Evolutionary conservation across 2,113 vertebrate genomes (phyloP).

Genomic region (Brachyhypopomus gauderio): DNA sequence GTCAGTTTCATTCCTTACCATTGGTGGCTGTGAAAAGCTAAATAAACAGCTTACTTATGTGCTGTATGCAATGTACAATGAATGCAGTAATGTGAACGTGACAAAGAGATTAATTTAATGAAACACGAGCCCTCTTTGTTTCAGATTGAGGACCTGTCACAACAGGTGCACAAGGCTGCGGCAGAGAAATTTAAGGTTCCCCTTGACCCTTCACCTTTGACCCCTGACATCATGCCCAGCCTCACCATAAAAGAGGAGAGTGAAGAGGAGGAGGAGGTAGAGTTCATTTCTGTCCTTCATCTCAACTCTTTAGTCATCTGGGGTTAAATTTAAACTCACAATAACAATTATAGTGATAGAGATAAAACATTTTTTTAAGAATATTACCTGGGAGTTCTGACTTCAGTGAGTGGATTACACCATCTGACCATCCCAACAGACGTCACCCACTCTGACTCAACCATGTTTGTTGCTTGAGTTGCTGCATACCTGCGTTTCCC

Average conservation of each 20-base stretch:
- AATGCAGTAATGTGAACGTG: no score
- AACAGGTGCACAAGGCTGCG: slow-evolving; percentile 94
- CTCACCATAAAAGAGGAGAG: slow-evolving; percentile 87
- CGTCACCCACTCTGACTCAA: neutral
- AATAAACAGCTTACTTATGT: no score
- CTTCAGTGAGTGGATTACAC: no score
- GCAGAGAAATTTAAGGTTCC: slow-evolving; percentile 98
- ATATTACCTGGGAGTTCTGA: no score
- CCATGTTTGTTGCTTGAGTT: neutral
- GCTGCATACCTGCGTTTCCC: neutral
- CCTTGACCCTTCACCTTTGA: slow-evolving; percentile 81
- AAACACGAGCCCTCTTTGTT: neutral
- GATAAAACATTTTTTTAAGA: neutral
- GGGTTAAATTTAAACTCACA: neutral
- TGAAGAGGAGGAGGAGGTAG: slow-evolving; percentile 87
- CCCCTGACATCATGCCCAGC: slow-evolving; percentile 79
- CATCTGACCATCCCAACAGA: neutral
- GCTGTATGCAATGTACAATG: no score
- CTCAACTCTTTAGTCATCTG: neutral
- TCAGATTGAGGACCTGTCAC: slow-evolving; percentile 95
- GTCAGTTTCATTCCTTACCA: no score
- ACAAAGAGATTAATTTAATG: neutral
- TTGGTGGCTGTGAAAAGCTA: no score
- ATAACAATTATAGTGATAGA: neutral
- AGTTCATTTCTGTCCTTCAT: neutral